Base-by-base conservation (phyloP, 2,888 invertebrate genomes). In the Arctia plantaginis region DNA sequence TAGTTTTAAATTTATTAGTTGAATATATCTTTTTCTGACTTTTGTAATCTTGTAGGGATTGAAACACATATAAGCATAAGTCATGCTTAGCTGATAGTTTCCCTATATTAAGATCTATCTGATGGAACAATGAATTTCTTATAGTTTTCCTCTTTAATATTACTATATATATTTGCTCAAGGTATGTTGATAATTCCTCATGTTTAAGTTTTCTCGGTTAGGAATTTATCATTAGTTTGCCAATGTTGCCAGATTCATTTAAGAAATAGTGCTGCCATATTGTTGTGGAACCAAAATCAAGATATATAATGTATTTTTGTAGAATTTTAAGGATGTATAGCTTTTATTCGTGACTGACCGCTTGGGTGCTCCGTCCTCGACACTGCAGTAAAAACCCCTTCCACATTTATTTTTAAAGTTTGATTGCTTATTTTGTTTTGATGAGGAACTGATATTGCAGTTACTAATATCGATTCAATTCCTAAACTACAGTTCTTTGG, bases 71-170 rank as follows among this genome's bases (percentile, higher is more conserved):
- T 83, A 81, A 82, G 79, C 81, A 81, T 88, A 88, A 89, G 90
- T 85, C 80, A 86, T 87, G 80, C 75, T 77, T 82, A 84, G 70
- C 86, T 86, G 84, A 74, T 89, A 88, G 78, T 86, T 88, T 88
- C 85, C 87, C 78, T 87, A 80, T 82, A 81, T 78, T 89, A 90
- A 91, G 90, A 90, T 92, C 90, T 91, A 88, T 87, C 85, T 81
- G 88, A 87, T 89, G 86, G 86, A 90, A 90, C 93, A 93, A 93
- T 93, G 92, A 90, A 91, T 92, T 92, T 91, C 90, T n/a, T 87
- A 79, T 81, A 79, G 69, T 81, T 82, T 83, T 82, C 82, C 76
- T 82, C 64, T 79, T 72, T 86, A 80, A 83, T 85, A 82, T 83
- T 77, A 75, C 78, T 82, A 81, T 75, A 76, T 65, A 35, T 75